Evolutionary conservation across 2,888 invertebrate species (phyloP), one percentile per base, ranked within the genome.

Genomic region (Sepioteuthis lessoniana): DNA sequence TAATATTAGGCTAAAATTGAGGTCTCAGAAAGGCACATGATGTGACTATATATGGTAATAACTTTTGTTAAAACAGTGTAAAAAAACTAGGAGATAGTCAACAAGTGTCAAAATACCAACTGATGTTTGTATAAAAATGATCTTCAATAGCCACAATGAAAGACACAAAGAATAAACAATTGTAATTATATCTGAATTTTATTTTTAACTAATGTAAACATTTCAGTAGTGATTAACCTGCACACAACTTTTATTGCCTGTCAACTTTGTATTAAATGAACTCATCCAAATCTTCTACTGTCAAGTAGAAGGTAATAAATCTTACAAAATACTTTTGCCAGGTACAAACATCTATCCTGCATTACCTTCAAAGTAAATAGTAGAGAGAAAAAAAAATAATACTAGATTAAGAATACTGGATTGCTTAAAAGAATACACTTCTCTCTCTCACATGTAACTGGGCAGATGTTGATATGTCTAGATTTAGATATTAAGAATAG

Each of bases 181-280:
- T n/a, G 76, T n/a, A 76, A n/a, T 76, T n/a, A 76, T n/a, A 76
- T 25, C 1, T 4, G 76, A 13, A 76, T n/a, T 76, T 76, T 76
- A 76, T 76, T n/a, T 76, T 76, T n/a, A 76, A n/a, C 76, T 76
- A 76, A 76, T 76, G n/a, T 35, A 76, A 76, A 76, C 76, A 76
- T 25, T 55, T 55, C 55, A 25, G 50, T 21, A 19, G 16, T 76
- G 10, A 76, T 76, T 76, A 76, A 76, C 76, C 10, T 10, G 16
- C n/a, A 25, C 3, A 25, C n/a, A 13, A 35, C 10, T 13, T 35
- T 76, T 76, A 76, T 76, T 76, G 19, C n/a, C 13, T 76, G 76
- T 76, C 76, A 76, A 76, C n/a, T 76, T 76, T n/a, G 76, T 76
- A 35, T 76, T 35, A 76, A 76, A 35, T n/a, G n/a, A 76, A 76